phyloP scores from a whole-genome alignment of 2,797 vertebrate species.

The Limosa lapponica region DNA sequence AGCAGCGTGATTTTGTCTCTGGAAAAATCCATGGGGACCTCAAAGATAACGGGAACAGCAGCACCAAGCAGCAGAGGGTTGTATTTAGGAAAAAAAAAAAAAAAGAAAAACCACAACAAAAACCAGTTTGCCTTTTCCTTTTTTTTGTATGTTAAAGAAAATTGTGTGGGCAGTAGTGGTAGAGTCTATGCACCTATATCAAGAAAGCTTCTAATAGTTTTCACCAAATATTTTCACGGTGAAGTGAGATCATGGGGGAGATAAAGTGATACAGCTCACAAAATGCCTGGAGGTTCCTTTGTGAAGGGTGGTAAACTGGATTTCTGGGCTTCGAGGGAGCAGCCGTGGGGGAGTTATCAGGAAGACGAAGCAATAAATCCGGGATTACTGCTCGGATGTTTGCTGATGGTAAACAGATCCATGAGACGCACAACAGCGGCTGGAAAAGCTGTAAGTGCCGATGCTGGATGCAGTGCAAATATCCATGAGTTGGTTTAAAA shows the following conservation, averaged over 20 bases:
- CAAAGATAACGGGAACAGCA: background rate
- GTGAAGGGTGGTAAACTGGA: background rate
- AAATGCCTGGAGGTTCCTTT: background rate
- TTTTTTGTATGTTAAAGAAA: background rate
- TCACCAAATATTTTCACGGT: background rate
- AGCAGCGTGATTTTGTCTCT: fast-evolving
- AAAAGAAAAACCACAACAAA: too few relatives aligned
- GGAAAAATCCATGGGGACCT: background rate
- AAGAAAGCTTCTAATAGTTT: background rate
- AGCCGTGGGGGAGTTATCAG: background rate
- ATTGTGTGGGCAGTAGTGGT: background rate
- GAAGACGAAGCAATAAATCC: background rate
- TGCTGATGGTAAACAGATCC: background rate
- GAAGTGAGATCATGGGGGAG: background rate
- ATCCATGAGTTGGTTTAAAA: background rate
- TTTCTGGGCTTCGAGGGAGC: background rate
- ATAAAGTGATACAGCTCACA: background rate
- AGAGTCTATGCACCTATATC: background rate
- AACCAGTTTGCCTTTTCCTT: background rate
- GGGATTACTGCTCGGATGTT: background rate
- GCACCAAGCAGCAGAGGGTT: background rate
- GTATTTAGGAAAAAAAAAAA: background rate
- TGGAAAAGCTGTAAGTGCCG: fast-evolving
- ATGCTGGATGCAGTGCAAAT: fast-evolving
- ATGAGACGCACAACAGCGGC: fast-evolving